phyloP scores from a whole-genome alignment of 92 coral and sea anemone species.

The Parazoanthus atlanticus region DNA sequence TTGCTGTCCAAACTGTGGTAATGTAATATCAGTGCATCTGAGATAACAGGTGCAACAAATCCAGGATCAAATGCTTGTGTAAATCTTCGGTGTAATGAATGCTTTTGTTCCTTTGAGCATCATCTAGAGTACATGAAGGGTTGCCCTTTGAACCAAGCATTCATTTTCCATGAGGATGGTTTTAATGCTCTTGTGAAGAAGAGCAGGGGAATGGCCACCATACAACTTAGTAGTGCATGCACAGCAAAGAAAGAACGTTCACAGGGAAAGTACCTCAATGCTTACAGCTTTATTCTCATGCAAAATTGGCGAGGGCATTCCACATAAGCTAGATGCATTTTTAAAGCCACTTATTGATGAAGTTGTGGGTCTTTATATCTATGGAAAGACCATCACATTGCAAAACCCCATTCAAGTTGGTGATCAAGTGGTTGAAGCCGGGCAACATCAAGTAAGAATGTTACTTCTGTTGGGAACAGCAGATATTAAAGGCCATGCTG shows the following conservation, averaged over 20 bases:
- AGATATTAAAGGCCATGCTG: constrained; percentile 67
- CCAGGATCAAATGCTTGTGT: too few relatives aligned
- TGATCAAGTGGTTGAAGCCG: constrained; percentile 27
- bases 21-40: too few relatives aligned
- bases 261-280: constrained; percentile 46
- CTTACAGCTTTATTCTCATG: constrained; percentile 64
- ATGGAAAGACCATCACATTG: constrained; percentile 51
- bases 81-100: too few relatives aligned
- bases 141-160: constrained; percentile 61
- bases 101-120: too few relatives aligned
- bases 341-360: constrained; percentile 69
- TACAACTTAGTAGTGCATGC: constrained; percentile 58
- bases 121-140: too few relatives aligned
- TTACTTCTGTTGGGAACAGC: constrained; percentile 72
- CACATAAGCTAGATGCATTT: constrained; percentile 72
- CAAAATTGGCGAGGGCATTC: constrained; percentile 58
- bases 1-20: too few relatives aligned
- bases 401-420: constrained; percentile 29
- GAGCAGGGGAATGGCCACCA: constrained; percentile 62
- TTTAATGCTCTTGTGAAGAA: constrained; percentile 64
- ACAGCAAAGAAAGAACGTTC: constrained; percentile 46
- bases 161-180: constrained; percentile 65
- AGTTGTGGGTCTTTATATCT: constrained; percentile 55
- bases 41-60: too few relatives aligned
- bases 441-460: constrained; percentile 60